Base-by-base conservation (phyloP, 2,113 vertebrate genomes). In the Rissa tridactyla region DNA sequence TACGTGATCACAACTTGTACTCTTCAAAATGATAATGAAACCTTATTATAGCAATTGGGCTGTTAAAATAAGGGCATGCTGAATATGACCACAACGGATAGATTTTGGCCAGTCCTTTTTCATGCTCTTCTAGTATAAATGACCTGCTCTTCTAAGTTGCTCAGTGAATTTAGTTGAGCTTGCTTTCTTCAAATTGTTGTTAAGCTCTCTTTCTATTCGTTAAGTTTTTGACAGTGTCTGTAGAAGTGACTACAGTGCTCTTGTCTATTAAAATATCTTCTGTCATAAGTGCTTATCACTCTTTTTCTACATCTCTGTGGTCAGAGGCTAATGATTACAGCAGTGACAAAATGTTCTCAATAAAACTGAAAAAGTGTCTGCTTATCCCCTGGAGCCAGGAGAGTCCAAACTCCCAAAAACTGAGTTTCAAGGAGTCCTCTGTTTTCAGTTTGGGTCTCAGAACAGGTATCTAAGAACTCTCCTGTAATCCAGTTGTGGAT, bases 1-100 rank as follows among this genome's bases (percentile, higher is more conserved):
- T 44, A 64, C 0, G 0, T 40, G 58, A 70, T 61, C 18, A 9
- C 52, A 72, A 4, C 5, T n/a, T 29, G 10, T 69, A 36, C 38
- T 87, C 77, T 62, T 80, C 54, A 73, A 73, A 88, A 83, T 51
- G 0, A 58, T 52, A 69, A 61, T 46, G 34, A 88, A 92, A 47
- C 10, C 7, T 76, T 9, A n/a, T 55, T 80, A 83, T 42, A 40
- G 4, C 30, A 61, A 17, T 2, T 34, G 27, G 5, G 5, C 30
- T 73, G 18, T 65, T 93, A 75, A 73, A 89, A 81, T 34, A 58
- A 85, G 68, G 34, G 13, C 21, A 1, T 0, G 3, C 9, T 62
- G 42, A 78, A 7, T 54, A 30, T n/a, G 9, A 65, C 36, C 6
- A 7, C 32, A 36, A 36, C 1, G 38, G n/a, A 30, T 42, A 66